A percentile compares a stretch with the other conserved stretches of the same genome.
These are phyloP conservation scores for Ophonus ardosiacus DNA, from an alignment of 2,888 invertebrate genomes.

Conservation along the genomic window DNA sequence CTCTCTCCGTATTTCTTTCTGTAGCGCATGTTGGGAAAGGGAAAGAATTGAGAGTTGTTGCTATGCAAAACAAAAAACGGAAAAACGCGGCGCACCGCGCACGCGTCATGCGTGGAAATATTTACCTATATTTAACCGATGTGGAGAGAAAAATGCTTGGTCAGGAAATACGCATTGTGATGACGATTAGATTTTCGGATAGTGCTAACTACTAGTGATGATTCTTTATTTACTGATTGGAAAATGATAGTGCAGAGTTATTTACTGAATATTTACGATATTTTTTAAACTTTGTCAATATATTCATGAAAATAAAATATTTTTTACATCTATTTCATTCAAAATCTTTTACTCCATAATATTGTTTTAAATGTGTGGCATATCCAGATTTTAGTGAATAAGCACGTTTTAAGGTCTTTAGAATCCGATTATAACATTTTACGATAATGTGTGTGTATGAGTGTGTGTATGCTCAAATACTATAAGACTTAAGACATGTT, in stretches of 20 bases:
- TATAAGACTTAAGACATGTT: too few relatives aligned
- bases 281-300: neutral
- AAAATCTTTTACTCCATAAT: too few relatives aligned
- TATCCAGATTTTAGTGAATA: too few relatives aligned
- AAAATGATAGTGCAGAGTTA: neutral
- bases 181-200: slow-evolving; percentile 50
- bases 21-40: slow-evolving; percentile 25
- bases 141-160: slow-evolving; percentile 53
- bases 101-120: slow-evolving; percentile 53
- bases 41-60: slow-evolving; percentile 50
- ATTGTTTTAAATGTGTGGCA: too few relatives aligned
- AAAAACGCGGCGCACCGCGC: slow-evolving; percentile 43
- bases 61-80: slow-evolving; percentile 51
- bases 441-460: too few relatives aligned
- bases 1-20: slow-evolving; percentile 18
- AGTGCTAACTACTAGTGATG: slow-evolving; percentile 1
- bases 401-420: too few relatives aligned
- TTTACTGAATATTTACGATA: neutral
- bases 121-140: slow-evolving; percentile 59
- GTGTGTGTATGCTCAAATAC: too few relatives aligned
- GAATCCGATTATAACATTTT: too few relatives aligned
- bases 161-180: slow-evolving; percentile 40
- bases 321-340: too few relatives aligned
- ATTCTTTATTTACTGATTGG: slow-evolving; percentile 37
- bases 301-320: neutral